A percentile compares a stretch with the other conserved stretches of the same genome.
phyloP scores from a whole-genome alignment of 1,140 invertebrate genomes.

The Saccostrea glomerata region DNA sequence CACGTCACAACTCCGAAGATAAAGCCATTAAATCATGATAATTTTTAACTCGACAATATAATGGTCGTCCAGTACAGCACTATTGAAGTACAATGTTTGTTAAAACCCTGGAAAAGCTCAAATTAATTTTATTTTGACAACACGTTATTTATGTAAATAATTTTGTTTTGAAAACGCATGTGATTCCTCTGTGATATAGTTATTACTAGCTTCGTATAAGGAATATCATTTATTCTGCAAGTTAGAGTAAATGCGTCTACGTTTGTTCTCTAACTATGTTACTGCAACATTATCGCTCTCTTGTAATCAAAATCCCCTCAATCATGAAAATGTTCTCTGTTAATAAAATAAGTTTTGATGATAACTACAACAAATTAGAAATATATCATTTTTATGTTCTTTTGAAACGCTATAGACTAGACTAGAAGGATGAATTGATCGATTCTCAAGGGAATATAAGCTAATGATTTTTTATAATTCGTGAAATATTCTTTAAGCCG shows the following conservation, averaged over 20 bases:
- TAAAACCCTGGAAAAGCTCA: too few relatives aligned
- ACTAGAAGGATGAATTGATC: neutral
- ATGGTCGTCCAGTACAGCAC: neutral
- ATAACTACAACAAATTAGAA: conserved; percentile 35
- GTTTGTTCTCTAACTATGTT: neutral
- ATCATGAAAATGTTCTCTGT: conserved; percentile 21
- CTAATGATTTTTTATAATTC: neutral
- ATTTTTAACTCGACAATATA: neutral
- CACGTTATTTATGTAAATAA: neutral
- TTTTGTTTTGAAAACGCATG: neutral
- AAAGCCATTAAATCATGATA: neutral
- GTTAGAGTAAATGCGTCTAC: neutral
- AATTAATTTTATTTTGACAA: neutral
- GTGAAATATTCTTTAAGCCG: too few relatives aligned
- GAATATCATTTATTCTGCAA: neutral
- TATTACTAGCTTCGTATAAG: neutral
- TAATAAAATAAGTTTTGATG: conserved; percentile 14
- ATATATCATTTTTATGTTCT: conserved; percentile 33
- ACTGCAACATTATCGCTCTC: neutral
- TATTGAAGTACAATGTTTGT: neutral
- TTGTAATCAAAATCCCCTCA: conserved; percentile 19
- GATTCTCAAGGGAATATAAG: neutral
- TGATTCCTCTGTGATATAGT: neutral
- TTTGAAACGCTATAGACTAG: neutral
- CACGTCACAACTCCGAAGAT: neutral